phyloP scores from a whole-genome alignment of 2,113 vertebrate genomes.

The Oncorhynchus masou region DNA sequence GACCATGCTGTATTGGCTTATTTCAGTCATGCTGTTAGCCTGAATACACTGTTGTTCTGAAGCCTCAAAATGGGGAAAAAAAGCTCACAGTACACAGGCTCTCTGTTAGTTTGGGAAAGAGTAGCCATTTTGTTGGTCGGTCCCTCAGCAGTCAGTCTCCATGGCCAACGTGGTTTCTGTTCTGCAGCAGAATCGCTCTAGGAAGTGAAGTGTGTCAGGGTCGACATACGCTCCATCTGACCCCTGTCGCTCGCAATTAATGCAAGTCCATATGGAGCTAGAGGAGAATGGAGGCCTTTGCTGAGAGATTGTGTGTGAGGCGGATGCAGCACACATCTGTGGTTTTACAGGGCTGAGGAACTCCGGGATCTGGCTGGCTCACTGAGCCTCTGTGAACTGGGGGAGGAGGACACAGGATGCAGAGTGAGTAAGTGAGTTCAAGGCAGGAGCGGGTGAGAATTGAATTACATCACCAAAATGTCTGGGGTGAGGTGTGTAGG shows the following conservation, averaged over 20 bases:
- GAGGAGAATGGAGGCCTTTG: neutral
- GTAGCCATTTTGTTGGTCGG: neutral
- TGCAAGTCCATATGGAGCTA: slow-evolving; percentile 26
- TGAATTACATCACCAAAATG: slow-evolving; percentile 9
- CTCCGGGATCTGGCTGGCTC: slow-evolving; percentile 9
- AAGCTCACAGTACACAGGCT: no score
- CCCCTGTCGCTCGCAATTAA: slow-evolving; percentile 30
- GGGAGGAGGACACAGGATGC: neutral
- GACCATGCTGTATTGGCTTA: no score
- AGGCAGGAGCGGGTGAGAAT: neutral
- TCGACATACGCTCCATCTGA: slow-evolving; percentile 33
- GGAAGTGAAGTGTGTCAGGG: slow-evolving; percentile 2
- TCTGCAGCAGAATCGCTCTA: neutral
- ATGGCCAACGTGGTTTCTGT: neutral
- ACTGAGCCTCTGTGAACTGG: neutral
- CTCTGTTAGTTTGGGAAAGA: no score
- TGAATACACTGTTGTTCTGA: no score
- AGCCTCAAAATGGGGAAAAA: no score
- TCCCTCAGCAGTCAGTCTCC: no score
- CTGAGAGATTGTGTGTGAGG: neutral
- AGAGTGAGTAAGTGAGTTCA: neutral
- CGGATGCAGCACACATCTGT: neutral
- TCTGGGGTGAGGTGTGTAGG: no score
- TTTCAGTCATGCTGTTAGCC: no score
- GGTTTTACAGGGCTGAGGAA: neutral